Conservation (phyloP, 2,888 invertebrate species). For the Pseudococcus longispinus region DNA sequence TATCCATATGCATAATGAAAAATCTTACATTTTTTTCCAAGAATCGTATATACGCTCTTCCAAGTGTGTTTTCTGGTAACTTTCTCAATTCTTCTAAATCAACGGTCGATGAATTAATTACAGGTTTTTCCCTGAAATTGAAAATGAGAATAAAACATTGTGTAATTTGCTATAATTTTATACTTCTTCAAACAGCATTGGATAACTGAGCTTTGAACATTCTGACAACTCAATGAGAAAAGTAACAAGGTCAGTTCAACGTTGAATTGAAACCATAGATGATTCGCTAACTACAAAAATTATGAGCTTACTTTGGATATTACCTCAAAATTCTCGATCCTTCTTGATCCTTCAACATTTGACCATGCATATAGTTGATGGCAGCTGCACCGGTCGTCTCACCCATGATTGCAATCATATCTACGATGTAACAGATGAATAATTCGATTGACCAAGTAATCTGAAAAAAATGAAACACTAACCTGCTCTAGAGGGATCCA, state of each 20-base stretch:
- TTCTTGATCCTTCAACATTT: slow-evolving; percentile 80
- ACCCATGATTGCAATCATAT: slow-evolving; percentile 61
- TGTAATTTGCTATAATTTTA: background rate
- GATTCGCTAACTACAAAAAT: background rate
- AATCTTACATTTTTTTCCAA: slow-evolving; percentile 75
- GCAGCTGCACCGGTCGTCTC: slow-evolving; percentile 65
- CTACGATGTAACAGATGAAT: slow-evolving; percentile 57
- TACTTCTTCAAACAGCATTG: background rate
- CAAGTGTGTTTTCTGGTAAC: slow-evolving; percentile 83
- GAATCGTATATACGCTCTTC: slow-evolving; percentile 85
- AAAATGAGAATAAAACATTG: slow-evolving; percentile 6
- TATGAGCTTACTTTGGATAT: background rate
- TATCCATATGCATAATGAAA: background rate
- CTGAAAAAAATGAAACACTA: background rate
- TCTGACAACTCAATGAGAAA: background rate
- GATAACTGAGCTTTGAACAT: background rate
- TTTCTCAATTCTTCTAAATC: slow-evolving; percentile 74
- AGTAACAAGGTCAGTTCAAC: background rate
- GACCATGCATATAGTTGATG: slow-evolving; percentile 73
- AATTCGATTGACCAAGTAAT: background rate
- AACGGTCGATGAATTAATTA: slow-evolving; percentile 84
- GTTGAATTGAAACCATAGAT: too few species aligned
- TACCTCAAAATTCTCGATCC: slow-evolving; percentile 72
- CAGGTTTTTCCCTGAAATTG: slow-evolving; percentile 74
- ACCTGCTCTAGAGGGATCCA: slow-evolving; percentile 73